phyloP scores from a whole-genome alignment of 2,888 invertebrate species.

The Dyspetes luteomarginatus region DNA sequence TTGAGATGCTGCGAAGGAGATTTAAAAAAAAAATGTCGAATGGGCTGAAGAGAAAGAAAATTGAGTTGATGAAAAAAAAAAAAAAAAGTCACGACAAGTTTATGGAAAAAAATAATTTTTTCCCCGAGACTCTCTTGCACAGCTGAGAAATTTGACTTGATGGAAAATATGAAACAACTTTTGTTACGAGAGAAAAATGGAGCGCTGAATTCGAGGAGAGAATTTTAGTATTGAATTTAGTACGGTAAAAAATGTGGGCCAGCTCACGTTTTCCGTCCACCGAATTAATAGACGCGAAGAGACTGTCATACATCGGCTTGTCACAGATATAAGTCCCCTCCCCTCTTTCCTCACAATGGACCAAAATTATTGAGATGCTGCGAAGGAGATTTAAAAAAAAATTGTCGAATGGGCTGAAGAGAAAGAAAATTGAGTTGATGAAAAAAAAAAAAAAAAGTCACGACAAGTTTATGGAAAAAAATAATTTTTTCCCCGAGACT shows the following conservation, averaged over 20 bases:
- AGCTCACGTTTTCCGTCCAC: constrained; percentile 15
- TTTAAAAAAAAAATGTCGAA: not conserved
- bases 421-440: too few species aligned
- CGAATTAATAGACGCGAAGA: too few species aligned
- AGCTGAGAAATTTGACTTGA: not conserved
- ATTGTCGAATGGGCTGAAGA: too few species aligned
- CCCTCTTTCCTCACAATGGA: not conserved
- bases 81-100: too few species aligned
- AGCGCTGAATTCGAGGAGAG: not conserved
- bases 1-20: not conserved
- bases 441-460: too few species aligned
- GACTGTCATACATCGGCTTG: too few species aligned
- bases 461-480: not conserved
- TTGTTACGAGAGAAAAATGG: not conserved
- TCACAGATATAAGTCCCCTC: not conserved
- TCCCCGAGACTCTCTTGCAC: not conserved
- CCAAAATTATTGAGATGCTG: not conserved
- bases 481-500: not conserved
- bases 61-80: too few species aligned
- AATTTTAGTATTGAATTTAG: not conserved
- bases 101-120: not conserved
- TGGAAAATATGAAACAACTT: constrained; percentile 22
- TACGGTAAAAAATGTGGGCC: constrained; percentile 13
- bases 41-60: too few species aligned
- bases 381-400: not conserved